Base-by-base conservation (phyloP, 2,888 invertebrate genomes). In the Eudemis profundana region DNA sequence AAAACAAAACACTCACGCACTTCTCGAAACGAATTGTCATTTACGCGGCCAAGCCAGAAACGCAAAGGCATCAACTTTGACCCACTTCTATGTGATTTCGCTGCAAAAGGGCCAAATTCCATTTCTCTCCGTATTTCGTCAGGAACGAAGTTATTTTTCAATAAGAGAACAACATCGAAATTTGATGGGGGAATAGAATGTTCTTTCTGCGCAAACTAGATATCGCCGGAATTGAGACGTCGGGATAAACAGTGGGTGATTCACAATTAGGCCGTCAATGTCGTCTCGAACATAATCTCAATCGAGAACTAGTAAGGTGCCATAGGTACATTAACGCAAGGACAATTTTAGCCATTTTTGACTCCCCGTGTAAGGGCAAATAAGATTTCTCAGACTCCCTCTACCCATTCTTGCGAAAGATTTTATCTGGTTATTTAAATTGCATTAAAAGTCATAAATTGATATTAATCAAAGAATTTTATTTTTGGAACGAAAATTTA, bases 141-240 rank as follows among this genome's bases (percentile, higher is more conserved):
- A 36, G 60, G 42, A 64, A 64, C 59, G 23, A 38, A 38, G 57
- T 64, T 64, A 59, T 64, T 59, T 64, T 64, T 59, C 59, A 59
- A 57, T 63, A 57, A 47, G 14, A 49, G 59, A 64, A 51, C 57
- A 59, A 46, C 40, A 49, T 38, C 59, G 38, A 44, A 40, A 50
- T 64, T 64, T 51, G 27, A 44, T 21, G 12, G 53, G 23, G 5
- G 33, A 19, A 10, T 8, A 19, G 19, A 71, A 69, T 73, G 68
- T 69, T 67, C 61, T 63, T 68, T 68, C 68, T 69, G 70, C 61
- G 56, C 68, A 66, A 71, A 73, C 71, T 72, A 70, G 71, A 70
- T 69, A 65, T 63, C 36, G 64, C 57, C n/a, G 61, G 70, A 77
- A 78, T 77, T 76, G 76, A 70, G 66, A 70, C 70, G 71, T 70